Conservation (phyloP, 2,113 vertebrate genomes). For the human region DNA sequence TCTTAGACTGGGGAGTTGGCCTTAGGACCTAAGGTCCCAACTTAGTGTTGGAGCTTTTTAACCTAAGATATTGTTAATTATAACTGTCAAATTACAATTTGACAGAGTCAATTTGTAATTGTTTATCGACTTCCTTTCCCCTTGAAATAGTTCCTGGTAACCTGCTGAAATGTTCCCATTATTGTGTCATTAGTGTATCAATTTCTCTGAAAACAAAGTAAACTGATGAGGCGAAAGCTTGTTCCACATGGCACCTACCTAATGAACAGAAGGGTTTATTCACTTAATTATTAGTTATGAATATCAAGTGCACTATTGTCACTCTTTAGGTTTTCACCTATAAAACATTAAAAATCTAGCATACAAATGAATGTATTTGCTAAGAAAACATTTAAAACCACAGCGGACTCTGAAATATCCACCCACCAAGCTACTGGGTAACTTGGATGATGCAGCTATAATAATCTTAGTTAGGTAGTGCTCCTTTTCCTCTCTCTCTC, state of each 20-base stretch:
- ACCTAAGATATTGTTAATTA: not conserved
- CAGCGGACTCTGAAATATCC: not conserved
- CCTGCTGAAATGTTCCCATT: not conserved
- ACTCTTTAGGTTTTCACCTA: not conserved
- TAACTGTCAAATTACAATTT: no score
- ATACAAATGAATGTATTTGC: not conserved
- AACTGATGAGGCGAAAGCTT: not conserved
- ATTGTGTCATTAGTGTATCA: not conserved
- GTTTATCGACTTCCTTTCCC: not conserved
- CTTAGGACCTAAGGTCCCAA: not conserved
- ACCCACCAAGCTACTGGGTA: not conserved
- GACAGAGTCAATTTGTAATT: no score
- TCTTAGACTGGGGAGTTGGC: not conserved
- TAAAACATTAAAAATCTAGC: not conserved
- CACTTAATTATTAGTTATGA: not conserved
- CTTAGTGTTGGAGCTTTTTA: not conserved
- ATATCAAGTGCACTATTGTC: not conserved
- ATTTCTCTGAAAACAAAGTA: conserved; percentile 5
- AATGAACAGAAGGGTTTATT: not conserved
- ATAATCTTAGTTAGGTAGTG: not conserved
- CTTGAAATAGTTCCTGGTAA: not conserved
- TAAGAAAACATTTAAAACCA: not conserved
- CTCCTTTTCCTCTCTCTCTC: not conserved
- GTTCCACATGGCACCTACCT: rapidly evolving
- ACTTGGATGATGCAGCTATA: not conserved